These are phyloP conservation scores for Pocillopora grandis DNA, from an alignment of 92 coral and sea anemone genomes.

Conservation along the genomic window DNA sequence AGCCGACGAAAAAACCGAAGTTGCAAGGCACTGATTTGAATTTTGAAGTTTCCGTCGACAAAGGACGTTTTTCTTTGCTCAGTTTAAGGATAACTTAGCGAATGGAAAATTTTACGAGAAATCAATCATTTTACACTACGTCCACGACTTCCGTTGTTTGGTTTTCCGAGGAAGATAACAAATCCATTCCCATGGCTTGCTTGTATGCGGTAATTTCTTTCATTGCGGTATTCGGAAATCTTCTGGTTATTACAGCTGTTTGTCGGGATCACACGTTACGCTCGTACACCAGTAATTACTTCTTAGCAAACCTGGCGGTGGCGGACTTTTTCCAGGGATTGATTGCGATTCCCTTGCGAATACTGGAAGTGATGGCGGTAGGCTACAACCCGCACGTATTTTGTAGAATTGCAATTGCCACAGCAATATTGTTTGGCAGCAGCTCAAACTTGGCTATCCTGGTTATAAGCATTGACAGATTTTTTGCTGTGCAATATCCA, in stretches of 20 bases:
- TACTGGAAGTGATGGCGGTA: constrained; percentile 44
- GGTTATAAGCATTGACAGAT: constrained; percentile 61
- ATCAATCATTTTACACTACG: background rate
- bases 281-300: constrained; percentile 51
- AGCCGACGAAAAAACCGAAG: background rate
- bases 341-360: constrained; percentile 57
- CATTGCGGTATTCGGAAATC: constrained; percentile 59
- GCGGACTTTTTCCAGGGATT: constrained; percentile 77
- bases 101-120: constrained; percentile 13
- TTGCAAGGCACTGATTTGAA: background rate
- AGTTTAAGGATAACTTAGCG: background rate
- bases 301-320: constrained; percentile 64
- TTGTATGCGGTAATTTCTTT: constrained; percentile 26
- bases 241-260: constrained; percentile 61
- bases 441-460: constrained; percentile 66
- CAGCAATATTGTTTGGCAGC: constrained; percentile 62
- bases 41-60: background rate
- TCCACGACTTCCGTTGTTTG: background rate
- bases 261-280: constrained; percentile 37
- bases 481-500: constrained; percentile 59
- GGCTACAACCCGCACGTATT: constrained; percentile 10
- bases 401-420: constrained; percentile 61
- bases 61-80: background rate
- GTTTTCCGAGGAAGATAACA: background rate
- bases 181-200: constrained; percentile 19